Conservation (phyloP, 2,113 vertebrate genomes). For the Prietella phreatophila region DNA sequence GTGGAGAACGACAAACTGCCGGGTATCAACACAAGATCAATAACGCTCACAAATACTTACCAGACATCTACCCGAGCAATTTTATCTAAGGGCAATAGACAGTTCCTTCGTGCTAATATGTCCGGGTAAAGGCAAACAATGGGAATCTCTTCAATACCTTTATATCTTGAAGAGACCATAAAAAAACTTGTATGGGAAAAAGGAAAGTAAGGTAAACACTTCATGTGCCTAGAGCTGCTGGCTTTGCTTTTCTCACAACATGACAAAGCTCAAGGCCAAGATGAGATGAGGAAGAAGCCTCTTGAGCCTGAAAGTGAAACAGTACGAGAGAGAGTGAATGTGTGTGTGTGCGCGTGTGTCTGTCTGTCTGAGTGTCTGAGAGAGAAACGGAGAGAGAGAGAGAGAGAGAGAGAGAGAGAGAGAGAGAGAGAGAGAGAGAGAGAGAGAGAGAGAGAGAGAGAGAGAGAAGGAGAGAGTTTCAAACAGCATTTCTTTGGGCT, state of each 20-base stretch:
- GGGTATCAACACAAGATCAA: constrained; percentile 69
- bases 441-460: not conserved
- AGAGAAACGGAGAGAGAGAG: not conserved
- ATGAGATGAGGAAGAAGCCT: constrained; percentile 26
- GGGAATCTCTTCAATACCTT: not conserved
- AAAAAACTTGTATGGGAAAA: not conserved
- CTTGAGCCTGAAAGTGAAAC: constrained; percentile 26
- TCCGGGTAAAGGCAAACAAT: constrained; percentile 52
- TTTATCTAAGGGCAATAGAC: constrained; percentile 60
- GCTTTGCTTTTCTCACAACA: constrained; percentile 13
- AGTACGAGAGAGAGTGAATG: not conserved
- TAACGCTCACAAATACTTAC: constrained; percentile 72
- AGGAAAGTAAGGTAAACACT: not conserved
- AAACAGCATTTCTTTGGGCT: constrained; percentile 40
- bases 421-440: not conserved
- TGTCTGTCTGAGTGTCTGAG: not conserved
- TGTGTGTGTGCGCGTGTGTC: not conserved
- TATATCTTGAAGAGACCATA: not conserved
- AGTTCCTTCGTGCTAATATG: constrained; percentile 63
- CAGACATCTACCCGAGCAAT: constrained; percentile 64
- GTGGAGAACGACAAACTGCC: constrained; percentile 62
- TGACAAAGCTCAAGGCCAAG: constrained; percentile 38
- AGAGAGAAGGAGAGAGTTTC: not conserved
- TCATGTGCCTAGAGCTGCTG: not conserved
- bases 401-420: not conserved